These are phyloP conservation scores for Iphiclides podalirius DNA, from an alignment of 2,888 invertebrate species.

Conservation along the genomic window DNA sequence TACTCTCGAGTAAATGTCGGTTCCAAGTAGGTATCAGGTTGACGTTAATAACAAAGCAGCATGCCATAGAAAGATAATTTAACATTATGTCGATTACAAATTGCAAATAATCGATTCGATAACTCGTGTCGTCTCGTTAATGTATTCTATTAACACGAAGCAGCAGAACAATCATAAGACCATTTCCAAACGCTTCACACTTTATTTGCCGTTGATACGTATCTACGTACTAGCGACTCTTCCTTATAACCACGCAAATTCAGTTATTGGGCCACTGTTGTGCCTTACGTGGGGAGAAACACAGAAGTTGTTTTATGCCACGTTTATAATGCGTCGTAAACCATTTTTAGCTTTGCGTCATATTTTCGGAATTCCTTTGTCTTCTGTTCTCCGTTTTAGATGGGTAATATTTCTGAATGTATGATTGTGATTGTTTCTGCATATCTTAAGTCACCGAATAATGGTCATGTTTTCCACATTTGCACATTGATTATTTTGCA, in stretches of 20 bases:
- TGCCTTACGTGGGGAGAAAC: conserved; percentile 9
- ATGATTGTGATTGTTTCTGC: conserved; percentile 18
- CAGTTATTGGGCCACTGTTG: conserved; percentile 30
- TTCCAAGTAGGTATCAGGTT: no score
- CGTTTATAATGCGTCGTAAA: conserved; percentile 13
- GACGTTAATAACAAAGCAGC: no score
- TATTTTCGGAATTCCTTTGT: conserved; percentile 22
- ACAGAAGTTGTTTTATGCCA: conserved; percentile 14
- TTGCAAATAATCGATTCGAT: no score
- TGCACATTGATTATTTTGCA: conserved; percentile 10
- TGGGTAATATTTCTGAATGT: conserved; percentile 10
- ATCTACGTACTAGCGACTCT: no score
- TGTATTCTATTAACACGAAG: no score
- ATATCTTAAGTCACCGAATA: conserved; percentile 10
- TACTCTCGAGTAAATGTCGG: no score
- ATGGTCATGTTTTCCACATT: conserved; percentile 4
- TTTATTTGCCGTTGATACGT: no score
- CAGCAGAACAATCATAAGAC: no score
- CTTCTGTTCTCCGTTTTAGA: conserved; percentile 6
- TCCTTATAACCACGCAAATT: conserved; percentile 50
- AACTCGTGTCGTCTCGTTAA: no score
- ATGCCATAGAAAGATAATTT: no score
- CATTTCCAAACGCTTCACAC: no score
- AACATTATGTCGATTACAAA: no score
- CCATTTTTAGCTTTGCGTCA: conserved; percentile 21